phyloP scores from a whole-genome alignment of 1,140 invertebrate genomes.

The Drosophila bocki region DNA sequence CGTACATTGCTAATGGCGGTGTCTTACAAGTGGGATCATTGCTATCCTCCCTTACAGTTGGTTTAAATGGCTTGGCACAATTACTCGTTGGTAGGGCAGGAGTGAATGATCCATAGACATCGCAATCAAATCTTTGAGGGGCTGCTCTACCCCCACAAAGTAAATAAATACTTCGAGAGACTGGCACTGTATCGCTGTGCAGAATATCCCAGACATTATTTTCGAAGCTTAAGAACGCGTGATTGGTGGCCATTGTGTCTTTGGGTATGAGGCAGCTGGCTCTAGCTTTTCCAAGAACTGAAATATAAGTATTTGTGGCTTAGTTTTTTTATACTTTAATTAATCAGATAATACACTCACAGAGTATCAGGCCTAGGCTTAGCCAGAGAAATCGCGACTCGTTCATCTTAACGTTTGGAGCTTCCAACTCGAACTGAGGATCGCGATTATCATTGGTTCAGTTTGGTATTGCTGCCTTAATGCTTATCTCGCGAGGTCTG shows the following conservation, averaged over 20 bases:
- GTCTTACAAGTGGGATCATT: slow-evolving; percentile 3
- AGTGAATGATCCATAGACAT: neutral
- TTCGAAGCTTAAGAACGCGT: neutral
- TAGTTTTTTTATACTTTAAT: too few species aligned
- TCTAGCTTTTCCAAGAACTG: neutral
- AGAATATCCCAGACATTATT: slow-evolving; percentile 1
- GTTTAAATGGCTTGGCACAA: neutral
- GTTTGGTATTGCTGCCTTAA: too few species aligned
- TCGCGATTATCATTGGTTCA: neutral
- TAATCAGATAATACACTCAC: neutral
- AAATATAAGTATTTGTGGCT: neutral
- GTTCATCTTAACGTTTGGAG: slow-evolving; percentile 23
- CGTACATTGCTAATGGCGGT: neutral
- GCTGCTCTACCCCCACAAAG: neutral
- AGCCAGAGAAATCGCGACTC: neutral
- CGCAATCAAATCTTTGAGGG: neutral
- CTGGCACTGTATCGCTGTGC: slow-evolving; percentile 2
- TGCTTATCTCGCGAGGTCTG: neutral
- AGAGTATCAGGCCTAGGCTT: neutral
- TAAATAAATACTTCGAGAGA: neutral
- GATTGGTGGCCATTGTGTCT: neutral
- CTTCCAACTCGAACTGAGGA: slow-evolving; percentile 16
- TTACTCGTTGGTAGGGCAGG: neutral
- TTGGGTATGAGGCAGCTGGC: neutral
- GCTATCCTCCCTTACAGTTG: neutral